Evolutionary conservation across 2,113 vertebrate genomes (phyloP).

Genomic region (Rhynchopsitta pachyrhyncha): DNA sequence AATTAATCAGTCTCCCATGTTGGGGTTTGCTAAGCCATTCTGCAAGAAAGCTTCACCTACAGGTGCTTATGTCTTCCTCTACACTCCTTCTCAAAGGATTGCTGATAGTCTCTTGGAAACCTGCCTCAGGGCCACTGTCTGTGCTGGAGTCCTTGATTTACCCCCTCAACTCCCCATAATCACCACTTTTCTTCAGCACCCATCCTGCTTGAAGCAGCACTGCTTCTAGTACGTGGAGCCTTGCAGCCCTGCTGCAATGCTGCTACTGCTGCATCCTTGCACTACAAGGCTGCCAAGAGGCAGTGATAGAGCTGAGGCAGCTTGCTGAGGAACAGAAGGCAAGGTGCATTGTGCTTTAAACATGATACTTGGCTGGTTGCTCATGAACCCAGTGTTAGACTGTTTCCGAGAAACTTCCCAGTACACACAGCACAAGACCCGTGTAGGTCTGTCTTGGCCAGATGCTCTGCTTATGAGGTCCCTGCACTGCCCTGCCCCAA

Average conservation of each 20-base stretch:
- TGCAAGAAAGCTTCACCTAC: background rate
- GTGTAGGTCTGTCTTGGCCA: background rate
- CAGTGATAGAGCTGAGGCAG: background rate
- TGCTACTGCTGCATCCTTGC: background rate
- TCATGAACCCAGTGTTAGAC: background rate
- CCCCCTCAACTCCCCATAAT: background rate
- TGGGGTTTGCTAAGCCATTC: background rate
- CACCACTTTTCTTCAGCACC: background rate
- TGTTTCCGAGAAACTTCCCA: background rate
- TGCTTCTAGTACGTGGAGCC: fast-evolving
- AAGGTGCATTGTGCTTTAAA: background rate
- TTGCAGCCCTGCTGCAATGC: background rate
- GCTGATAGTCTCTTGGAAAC: background rate
- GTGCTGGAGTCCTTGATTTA: background rate
- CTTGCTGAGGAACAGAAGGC: background rate
- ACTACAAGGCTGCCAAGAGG: background rate
- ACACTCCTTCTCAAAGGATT: background rate
- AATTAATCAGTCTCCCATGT: background rate
- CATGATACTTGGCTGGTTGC: background rate
- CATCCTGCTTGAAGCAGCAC: background rate
- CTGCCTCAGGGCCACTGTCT: background rate
- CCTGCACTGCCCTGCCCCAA: background rate
- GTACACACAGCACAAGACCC: background rate
- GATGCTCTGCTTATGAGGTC: background rate
- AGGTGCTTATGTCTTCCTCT: background rate